A percentile compares a stretch with the other conserved stretches of the same genome.
Conservation (phyloP, 2,113 vertebrate genomes). For the Spea multiplicata region DNA sequence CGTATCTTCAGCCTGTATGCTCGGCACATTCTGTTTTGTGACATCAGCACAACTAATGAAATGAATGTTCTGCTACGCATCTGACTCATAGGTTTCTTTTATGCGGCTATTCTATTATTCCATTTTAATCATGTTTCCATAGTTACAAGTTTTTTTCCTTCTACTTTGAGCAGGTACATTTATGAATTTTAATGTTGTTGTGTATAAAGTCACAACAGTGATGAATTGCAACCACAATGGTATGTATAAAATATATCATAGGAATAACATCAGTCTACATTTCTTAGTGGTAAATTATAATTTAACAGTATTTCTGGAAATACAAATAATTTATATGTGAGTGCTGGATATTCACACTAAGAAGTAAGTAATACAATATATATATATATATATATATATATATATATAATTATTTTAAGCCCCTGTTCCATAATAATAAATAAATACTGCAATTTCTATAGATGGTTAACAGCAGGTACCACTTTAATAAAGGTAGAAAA, state of each 20-base stretch:
- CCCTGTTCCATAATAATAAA: too few species aligned
- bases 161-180: background rate
- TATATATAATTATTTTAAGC: too few species aligned
- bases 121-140: conserved; percentile 21
- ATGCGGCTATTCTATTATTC: conserved; percentile 36
- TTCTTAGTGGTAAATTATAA: too few species aligned
- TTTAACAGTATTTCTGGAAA: too few species aligned
- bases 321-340: too few species aligned
- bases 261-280: background rate
- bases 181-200: conserved; percentile 25
- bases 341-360: too few species aligned
- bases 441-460: too few species aligned
- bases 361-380: too few species aligned
- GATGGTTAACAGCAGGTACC: too few species aligned
- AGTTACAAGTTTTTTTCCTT: conserved; percentile 29
- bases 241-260: background rate
- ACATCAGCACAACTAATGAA: conserved; percentile 53
- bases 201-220: background rate
- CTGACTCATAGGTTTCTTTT: conserved; percentile 51
- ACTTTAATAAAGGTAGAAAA: too few species aligned
- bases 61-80: conserved; percentile 36
- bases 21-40: conserved; percentile 31
- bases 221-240: background rate
- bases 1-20: background rate
- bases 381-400: too few species aligned